These are phyloP conservation scores for Pherbina coryleti DNA, from an alignment of 2,888 invertebrate species.

Conservation along the genomic window DNA sequence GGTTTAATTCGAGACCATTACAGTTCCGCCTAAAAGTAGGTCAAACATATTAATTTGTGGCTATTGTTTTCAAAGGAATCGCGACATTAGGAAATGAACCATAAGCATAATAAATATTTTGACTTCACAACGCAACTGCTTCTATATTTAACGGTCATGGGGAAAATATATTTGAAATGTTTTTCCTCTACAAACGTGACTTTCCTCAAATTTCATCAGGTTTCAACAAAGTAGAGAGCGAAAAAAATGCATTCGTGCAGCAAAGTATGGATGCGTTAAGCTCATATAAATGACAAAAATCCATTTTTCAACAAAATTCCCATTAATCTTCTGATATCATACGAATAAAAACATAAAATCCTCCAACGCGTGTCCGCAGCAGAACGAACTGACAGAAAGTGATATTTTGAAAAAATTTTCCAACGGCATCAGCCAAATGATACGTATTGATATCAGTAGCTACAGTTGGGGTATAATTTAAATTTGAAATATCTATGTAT, in stretches of 20 bases:
- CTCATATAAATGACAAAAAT: conserved; percentile 23
- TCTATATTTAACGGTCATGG: background rate
- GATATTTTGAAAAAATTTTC: background rate
- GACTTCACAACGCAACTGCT: background rate
- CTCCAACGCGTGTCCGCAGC: background rate
- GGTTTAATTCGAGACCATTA: too few relatives aligned
- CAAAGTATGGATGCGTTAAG: background rate
- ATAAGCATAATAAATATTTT: too few relatives aligned
- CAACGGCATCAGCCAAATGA: too few relatives aligned
- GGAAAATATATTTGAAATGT: background rate
- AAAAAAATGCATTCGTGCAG: background rate
- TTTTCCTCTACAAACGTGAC: conserved; percentile 14
- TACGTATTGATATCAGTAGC: too few relatives aligned
- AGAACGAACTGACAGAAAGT: background rate
- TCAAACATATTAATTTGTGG: too few relatives aligned
- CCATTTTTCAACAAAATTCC: conserved; percentile 30
- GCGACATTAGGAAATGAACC: background rate
- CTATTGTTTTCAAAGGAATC: too few relatives aligned
- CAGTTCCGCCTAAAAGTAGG: too few relatives aligned
- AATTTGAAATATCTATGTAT: too few relatives aligned
- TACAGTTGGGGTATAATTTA: too few relatives aligned
- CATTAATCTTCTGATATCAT: conserved; percentile 27
- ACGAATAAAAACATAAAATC: background rate
- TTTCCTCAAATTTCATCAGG: background rate
- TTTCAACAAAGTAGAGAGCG: background rate